Evolutionary conservation across 2,797 vertebrate species (phyloP).

Genomic region (Dipus sagitta): DNA sequence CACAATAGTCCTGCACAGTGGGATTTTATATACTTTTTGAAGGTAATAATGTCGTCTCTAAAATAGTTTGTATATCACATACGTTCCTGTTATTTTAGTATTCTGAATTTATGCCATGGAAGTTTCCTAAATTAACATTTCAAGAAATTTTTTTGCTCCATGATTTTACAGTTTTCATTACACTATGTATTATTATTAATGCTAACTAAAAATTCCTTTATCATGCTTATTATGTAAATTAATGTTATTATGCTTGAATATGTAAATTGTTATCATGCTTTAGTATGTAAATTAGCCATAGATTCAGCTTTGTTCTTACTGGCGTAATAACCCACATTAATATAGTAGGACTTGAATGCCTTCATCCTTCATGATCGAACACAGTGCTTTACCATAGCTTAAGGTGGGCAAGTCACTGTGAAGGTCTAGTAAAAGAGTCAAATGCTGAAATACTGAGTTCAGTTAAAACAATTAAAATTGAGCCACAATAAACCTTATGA

Average conservation of each 20-base stretch:
- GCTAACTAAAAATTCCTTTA: conserved; percentile 26
- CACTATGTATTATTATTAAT: conserved; percentile 5
- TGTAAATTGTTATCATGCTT: conserved; percentile 1
- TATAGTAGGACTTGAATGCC: not conserved
- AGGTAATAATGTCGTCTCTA: not conserved
- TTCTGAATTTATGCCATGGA: not conserved
- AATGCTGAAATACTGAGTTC: conserved; percentile 16
- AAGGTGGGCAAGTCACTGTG: not conserved
- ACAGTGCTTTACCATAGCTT: not conserved
- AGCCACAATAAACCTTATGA: not conserved
- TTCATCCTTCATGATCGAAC: not conserved
- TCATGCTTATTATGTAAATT: conserved; percentile 11
- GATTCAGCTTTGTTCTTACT: conserved; percentile 6
- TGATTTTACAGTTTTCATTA: conserved; percentile 40
- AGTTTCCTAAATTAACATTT: conserved; percentile 15
- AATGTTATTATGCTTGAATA: conserved; percentile 18
- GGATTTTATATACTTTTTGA: not conserved
- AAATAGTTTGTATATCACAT: not conserved
- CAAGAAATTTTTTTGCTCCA: not conserved
- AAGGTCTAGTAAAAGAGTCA: not conserved
- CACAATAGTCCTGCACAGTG: not conserved
- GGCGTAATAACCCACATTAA: not conserved
- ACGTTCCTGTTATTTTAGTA: conserved; percentile 31
- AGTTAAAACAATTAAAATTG: conserved; percentile 3
- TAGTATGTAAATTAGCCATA: conserved; percentile 1